A percentile compares a stretch with the other conserved stretches of the same genome.
Evolutionary conservation across 2,888 invertebrate genomes (phyloP).

Genomic region (Bellardia bayeri): DNA sequence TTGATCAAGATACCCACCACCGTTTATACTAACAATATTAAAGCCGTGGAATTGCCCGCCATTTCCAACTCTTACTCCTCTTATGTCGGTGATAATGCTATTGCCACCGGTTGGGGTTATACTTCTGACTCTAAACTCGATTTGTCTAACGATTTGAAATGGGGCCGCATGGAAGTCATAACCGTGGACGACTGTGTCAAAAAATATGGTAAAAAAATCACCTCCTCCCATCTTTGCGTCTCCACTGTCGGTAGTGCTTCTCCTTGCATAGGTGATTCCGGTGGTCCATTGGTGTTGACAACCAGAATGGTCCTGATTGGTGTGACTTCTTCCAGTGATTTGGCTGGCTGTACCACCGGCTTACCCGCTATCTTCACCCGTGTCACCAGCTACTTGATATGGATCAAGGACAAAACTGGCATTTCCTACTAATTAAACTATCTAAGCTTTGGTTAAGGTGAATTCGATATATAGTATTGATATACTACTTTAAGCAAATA

Average conservation of each 20-base stretch:
- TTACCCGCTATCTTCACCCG: too few species aligned
- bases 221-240: conserved; percentile 52
- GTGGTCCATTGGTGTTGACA: conserved; percentile 16
- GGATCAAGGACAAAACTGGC: too few species aligned
- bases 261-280: conserved; percentile 79
- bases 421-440: neutral
- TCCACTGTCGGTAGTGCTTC: conserved; percentile 64
- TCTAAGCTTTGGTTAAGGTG: too few species aligned
- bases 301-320: conserved; percentile 74
- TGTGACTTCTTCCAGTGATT: conserved; percentile 77
- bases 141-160: neutral
- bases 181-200: neutral
- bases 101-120: neutral
- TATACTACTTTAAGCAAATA: too few species aligned
- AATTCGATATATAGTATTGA: too few species aligned
- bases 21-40: neutral
- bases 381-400: too few species aligned
- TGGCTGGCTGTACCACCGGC: too few species aligned
- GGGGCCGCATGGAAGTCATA: neutral
- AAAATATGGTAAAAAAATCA: neutral
- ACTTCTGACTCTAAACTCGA: neutral
- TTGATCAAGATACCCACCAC: neutral
- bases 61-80: too few species aligned
- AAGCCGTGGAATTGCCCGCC: too few species aligned
- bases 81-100: neutral